phyloP scores from a whole-genome alignment of 2,797 vertebrate genomes.

The Pipistrellus nathusii region DNA sequence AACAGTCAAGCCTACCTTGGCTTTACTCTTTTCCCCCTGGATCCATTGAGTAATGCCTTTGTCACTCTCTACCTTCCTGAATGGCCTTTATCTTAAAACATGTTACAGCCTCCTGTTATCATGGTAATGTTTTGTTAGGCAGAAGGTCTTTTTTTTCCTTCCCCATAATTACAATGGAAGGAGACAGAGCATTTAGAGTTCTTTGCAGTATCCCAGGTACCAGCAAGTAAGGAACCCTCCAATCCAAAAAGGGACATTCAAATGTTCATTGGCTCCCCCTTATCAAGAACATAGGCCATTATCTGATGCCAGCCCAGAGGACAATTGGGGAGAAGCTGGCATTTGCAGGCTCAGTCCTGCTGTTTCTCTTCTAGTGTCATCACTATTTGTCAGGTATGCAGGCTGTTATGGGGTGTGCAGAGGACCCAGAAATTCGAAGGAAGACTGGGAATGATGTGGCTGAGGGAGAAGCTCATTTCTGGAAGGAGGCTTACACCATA shows the following conservation, averaged over 20 bases:
- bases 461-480: not conserved
- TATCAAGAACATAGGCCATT: not conserved
- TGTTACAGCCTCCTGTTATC: not conserved
- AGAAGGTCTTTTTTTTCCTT: not conserved
- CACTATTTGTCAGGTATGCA: not conserved
- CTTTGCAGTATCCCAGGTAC: not conserved
- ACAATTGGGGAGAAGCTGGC: not conserved
- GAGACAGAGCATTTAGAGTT: not conserved
- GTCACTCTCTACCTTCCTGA: not conserved
- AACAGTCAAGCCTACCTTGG: not conserved
- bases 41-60: not conserved
- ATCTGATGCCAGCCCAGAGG: not conserved
- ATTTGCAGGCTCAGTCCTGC: not conserved
- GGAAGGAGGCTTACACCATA: not conserved
- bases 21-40: not conserved
- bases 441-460: too few relatives aligned
- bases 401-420: not conserved
- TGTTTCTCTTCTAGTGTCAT: not conserved
- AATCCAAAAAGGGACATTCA: not conserved
- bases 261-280: not conserved
- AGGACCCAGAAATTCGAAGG: not conserved
- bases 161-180: not conserved
- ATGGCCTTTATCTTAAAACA: not conserved
- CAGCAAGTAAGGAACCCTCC: not conserved
- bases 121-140: too few relatives aligned